Conservation (phyloP, 2,888 invertebrate genomes). For the Agonopterix arenella region DNA sequence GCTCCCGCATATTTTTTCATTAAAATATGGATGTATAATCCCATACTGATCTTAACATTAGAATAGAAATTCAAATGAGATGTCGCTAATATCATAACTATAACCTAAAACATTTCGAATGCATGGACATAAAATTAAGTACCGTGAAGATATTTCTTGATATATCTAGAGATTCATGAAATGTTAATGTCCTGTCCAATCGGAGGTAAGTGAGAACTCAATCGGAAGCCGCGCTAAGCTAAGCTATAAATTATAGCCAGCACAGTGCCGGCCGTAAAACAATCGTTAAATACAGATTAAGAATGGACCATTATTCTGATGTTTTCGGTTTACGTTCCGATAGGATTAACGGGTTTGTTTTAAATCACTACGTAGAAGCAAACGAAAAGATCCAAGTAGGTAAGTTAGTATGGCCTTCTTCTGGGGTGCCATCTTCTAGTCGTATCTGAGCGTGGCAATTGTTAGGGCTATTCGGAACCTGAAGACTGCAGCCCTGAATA, state of each 20-base stretch:
- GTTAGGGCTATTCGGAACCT: no score
- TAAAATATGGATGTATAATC: no score
- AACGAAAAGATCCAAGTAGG: no score
- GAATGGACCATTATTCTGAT: slow-evolving; percentile 17
- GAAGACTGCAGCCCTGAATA: no score
- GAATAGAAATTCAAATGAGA: neutral
- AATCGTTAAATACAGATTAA: slow-evolving; percentile 57
- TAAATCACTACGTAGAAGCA: no score
- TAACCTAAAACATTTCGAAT: slow-evolving; percentile 10
- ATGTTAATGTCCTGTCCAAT: slow-evolving; percentile 15
- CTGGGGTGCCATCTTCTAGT: no score
- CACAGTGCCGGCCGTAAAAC: slow-evolving; percentile 47
- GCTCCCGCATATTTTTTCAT: no score
- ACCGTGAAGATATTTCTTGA: slow-evolving; percentile 61
- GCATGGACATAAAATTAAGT: slow-evolving; percentile 77
- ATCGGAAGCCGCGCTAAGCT: slow-evolving; percentile 45
- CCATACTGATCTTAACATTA: neutral
- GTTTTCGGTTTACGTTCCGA: neutral
- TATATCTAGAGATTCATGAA: slow-evolving; percentile 10
- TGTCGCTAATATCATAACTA: slow-evolving; percentile 27
- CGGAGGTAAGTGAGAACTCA: slow-evolving; percentile 18
- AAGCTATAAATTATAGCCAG: slow-evolving; percentile 50
- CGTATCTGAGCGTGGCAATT: no score
- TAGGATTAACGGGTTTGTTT: no score
- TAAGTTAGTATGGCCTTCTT: no score